A percentile compares a stretch with the other conserved stretches of the same genome.
Evolutionary conservation across 2,113 vertebrate species (phyloP).

Genomic region (Scopus umbretta): DNA sequence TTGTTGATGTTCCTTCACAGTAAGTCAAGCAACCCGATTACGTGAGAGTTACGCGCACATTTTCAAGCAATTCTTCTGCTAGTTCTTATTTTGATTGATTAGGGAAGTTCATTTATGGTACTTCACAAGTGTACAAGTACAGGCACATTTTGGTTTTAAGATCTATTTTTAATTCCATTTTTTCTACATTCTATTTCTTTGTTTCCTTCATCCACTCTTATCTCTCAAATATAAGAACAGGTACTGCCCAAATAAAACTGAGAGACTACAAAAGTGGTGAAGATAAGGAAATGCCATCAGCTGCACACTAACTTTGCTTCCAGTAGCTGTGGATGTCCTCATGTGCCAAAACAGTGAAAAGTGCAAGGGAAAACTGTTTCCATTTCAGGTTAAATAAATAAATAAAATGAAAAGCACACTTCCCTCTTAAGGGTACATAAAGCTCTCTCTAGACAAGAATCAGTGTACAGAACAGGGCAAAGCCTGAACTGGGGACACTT

Average conservation of each 20-base stretch:
- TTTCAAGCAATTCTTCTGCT: background rate
- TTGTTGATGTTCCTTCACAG: background rate
- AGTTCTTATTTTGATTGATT: background rate
- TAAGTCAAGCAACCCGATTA: background rate
- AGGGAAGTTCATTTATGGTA: background rate
- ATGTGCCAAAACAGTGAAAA: background rate
- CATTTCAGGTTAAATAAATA: background rate
- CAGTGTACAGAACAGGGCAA: background rate
- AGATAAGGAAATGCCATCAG: background rate
- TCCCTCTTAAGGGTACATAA: background rate
- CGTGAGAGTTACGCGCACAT: fast-evolving
- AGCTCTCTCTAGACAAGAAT: background rate
- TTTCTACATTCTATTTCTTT: background rate
- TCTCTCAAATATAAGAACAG: background rate
- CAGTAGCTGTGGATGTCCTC: background rate
- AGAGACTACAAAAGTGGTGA: background rate
- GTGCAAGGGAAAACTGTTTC: background rate
- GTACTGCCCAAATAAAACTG: background rate
- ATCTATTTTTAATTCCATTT: background rate
- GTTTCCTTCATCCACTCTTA: background rate
- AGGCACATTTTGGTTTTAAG: background rate
- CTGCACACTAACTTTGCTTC: background rate
- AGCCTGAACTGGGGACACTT: background rate
- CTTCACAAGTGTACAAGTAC: background rate
- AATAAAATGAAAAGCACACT: background rate